phyloP scores from a whole-genome alignment of 1,140 invertebrate genomes.

The Conus ventricosus region DNA sequence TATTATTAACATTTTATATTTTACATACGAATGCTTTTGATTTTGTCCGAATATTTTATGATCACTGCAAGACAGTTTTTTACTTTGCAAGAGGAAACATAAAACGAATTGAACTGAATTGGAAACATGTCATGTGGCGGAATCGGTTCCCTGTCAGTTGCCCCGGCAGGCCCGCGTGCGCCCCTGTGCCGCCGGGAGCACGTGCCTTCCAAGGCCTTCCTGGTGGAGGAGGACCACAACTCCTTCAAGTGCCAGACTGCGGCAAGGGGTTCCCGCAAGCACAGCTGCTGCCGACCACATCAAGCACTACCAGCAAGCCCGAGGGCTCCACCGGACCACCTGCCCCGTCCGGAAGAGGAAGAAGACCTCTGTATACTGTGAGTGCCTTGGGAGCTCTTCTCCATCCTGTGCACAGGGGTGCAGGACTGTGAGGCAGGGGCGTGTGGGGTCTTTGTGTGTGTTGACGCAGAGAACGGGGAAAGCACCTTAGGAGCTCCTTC shows the following conservation, averaged over 20 bases:
- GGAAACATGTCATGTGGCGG: too few relatives aligned
- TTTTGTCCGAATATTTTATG: too few relatives aligned
- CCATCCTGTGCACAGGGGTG: not conserved
- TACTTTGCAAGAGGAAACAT: too few relatives aligned
- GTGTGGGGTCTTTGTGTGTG: too few relatives aligned
- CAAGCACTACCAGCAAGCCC: slow-evolving; percentile 71
- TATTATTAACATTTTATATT: too few relatives aligned
- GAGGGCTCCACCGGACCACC: slow-evolving; percentile 32
- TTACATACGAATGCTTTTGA: too few relatives aligned
- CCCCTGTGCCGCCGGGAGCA: slow-evolving; percentile 6
- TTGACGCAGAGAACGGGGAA: too few relatives aligned
- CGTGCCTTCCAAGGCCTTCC: slow-evolving; percentile 71
- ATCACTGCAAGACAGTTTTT: too few relatives aligned
- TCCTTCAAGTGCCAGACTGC: slow-evolving; percentile 83
- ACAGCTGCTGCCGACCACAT: slow-evolving; percentile 81
- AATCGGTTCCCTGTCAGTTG: not conserved
- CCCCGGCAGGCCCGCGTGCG: not conserved
- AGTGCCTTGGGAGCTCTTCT: slow-evolving; percentile 34
- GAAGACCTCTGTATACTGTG: slow-evolving; percentile 66
- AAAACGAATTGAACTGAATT: too few relatives aligned
- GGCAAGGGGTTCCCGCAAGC: slow-evolving; percentile 93
- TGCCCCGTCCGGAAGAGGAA: slow-evolving; percentile 49
- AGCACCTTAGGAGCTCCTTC: too few relatives aligned
- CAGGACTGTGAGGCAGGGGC: too few relatives aligned
- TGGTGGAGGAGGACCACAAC: slow-evolving; percentile 74